Base-by-base conservation (phyloP, 2,888 invertebrate genomes). In the Venusia cambrica region DNA sequence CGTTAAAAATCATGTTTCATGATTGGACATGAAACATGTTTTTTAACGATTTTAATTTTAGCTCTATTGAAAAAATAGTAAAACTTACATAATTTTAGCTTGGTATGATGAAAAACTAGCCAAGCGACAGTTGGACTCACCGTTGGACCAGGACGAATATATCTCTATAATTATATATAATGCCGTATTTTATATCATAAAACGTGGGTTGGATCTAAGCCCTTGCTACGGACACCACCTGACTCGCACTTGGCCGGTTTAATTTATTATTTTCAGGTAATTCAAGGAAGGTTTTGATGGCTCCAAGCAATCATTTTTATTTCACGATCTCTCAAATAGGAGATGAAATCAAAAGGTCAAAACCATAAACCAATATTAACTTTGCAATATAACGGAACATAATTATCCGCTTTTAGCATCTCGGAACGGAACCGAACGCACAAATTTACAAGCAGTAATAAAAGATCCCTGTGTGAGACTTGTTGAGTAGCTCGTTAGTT, bases 401-500 rank as follows among this genome's bases (percentile, higher is more conserved):
- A 56, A 60, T 62, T 56, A 54, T 54, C 55, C 46, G 30, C 48
- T 52, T 41, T 40, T 20, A 60, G 57, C 62, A 48, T 57, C 50
- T 47, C 45, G 27, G 30, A 43, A 31, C 38, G 35, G 45, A 42
- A 38, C 9, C 25, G 21, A 36, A 43, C 29, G 45, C 71, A 68
- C 65, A 70, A 58, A 61, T 61, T 65, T 52, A 49, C 53, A 49
- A 51, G 43, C 48, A 53, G 62, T 58, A 73, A 73, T 78, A 77
- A 79, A 76, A 72, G 62, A 60, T 61, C 61, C 62, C 56, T 62
- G 65, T 62, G 54, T 62, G 57, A 67, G 69, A 73, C 73, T 75
- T 77, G 70, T 73, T 70, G 69, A 72, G 67, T 60, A 50, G 57
- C 55, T 73, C 74, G 77, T 81, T 78, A 74, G 67, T 70, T 73